Percentiles rank a stretch among this genome's conserved stretches.
Evolutionary conservation across 2,888 invertebrate genomes (phyloP).

Genomic region (Imbricaverruca yamaguchii): DNA sequence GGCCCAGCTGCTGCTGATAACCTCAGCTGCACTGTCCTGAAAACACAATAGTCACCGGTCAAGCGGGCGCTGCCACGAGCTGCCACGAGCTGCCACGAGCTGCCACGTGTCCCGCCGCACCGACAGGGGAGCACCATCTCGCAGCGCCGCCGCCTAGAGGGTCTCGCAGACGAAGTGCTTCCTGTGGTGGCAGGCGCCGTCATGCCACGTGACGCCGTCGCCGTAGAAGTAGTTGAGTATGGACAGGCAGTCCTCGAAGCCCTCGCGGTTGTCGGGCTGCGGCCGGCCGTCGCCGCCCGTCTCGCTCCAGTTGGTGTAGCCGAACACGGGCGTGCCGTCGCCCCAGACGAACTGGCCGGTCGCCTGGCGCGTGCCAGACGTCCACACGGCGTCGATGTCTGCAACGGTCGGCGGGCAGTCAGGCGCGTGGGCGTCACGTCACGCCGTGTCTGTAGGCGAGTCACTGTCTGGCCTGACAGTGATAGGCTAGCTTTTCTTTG

Average conservation of each 20-base stretch:
- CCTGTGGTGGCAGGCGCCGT: slow-evolving; percentile 29
- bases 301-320: slow-evolving; percentile 19
- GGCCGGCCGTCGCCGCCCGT: slow-evolving; percentile 24
- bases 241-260: slow-evolving; percentile 31
- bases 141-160: too few relatives aligned
- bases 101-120: too few relatives aligned
- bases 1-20: too few relatives aligned
- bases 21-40: too few relatives aligned
- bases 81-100: too few relatives aligned
- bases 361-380: background rate
- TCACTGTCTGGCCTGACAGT: too few relatives aligned
- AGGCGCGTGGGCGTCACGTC: too few relatives aligned
- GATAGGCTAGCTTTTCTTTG: too few relatives aligned
- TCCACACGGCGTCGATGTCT: slow-evolving; percentile 17
- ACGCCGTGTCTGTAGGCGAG: too few relatives aligned
- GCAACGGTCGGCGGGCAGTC: background rate
- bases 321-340: background rate
- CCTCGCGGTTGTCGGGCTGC: slow-evolving; percentile 32
- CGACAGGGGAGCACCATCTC: too few relatives aligned
- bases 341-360: slow-evolving; percentile 6
- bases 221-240: slow-evolving; percentile 31
- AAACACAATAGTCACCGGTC: too few relatives aligned
- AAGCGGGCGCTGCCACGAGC: too few relatives aligned
- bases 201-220: slow-evolving; percentile 32
- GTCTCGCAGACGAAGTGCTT: slow-evolving; percentile 32